Percentiles rank a stretch among this genome's conserved stretches.
Evolutionary conservation across 1,140 invertebrate species (phyloP).

Genomic region (Drosophila sp.): DNA sequence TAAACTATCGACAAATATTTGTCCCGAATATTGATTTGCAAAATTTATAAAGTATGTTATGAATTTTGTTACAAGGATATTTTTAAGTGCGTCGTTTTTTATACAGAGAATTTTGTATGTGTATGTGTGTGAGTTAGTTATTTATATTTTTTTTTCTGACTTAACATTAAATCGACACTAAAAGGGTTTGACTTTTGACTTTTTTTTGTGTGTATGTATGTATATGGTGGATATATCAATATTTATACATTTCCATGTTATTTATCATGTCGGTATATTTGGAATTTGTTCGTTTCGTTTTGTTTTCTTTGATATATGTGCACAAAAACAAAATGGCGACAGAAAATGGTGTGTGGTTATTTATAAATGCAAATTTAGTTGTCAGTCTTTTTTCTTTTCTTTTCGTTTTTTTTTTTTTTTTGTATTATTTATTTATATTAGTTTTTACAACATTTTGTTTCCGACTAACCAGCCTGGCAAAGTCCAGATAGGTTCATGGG

Average conservation of each 20-base stretch:
- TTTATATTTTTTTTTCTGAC: constrained; percentile 21
- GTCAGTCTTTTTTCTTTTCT: constrained; percentile 26
- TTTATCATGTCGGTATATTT: constrained; percentile 66
- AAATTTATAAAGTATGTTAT: constrained; percentile 35
- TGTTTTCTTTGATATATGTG: constrained; percentile 22
- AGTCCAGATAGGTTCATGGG: background rate
- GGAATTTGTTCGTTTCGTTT: constrained; percentile 18
- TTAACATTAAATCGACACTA: constrained; percentile 32
- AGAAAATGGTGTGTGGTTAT: constrained; percentile 62
- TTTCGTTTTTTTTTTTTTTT: constrained; percentile 18
- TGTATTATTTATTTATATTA: background rate
- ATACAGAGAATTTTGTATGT: constrained; percentile 33
- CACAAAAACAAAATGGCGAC: constrained; percentile 73
- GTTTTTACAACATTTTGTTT: constrained; percentile 3
- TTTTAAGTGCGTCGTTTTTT: constrained; percentile 26
- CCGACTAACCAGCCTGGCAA: background rate
- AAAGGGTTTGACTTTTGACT: constrained; percentile 34
- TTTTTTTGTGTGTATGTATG: constrained; percentile 21
- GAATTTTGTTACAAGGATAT: constrained; percentile 62
- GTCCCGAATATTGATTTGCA: constrained; percentile 22
- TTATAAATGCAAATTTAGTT: constrained; percentile 65
- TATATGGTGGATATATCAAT: constrained; percentile 21
- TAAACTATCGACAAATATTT: constrained; percentile 33
- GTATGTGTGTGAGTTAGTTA: constrained; percentile 4
- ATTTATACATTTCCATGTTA: constrained; percentile 52